Base-by-base conservation (phyloP, 1,140 invertebrate species). In the Hormaphis cornu region DNA sequence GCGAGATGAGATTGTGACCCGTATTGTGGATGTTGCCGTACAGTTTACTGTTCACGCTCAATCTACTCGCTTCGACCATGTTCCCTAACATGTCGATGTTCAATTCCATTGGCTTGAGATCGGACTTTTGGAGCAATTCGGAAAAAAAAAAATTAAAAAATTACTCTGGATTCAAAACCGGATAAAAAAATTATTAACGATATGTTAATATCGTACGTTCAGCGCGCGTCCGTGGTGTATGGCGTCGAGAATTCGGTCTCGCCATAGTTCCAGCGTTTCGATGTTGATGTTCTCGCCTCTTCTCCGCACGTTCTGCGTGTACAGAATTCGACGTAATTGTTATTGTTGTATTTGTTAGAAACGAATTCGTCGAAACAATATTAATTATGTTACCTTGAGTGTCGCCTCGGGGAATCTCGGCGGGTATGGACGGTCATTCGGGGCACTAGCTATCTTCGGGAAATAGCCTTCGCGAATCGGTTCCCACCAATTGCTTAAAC, bases 21-120 rank as follows among this genome's bases (percentile, higher is more conserved):
- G 85, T 82, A 76, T 90, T 90, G 75, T 91, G 89, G 63, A 86
- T 75, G 74, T 88, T 83, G 18, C 88, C 88, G 72, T 90, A 91
- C 52, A 85, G 78, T 7, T 81, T 81, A 3, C 76, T 76, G 75
- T 92, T 90, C 0, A 83, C 82, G 12, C 86, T 86, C 9, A 90
- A 76, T 37, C 84, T 83, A 14, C 85, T 86, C 0, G 85, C 81
- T 77, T 93, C 90, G 72, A 93, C 81, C 70, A 92, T 84, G 75
- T 92, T 89, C 7, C 89, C 90, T 3, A 93, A 78, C 24, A 87
- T 80, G 73, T 93, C 88, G 69, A 92, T 91, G 9, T 89, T n/a
- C n/a, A n/a, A n/a, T 90, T 1, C 80, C 83, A 4, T 79, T 77
- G 73, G 89, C 87, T 53, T 83, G 83, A 26, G 90, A 73, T 0